Evolutionary conservation across 2,888 invertebrate species (phyloP).

Genomic region (Trisateles emortualis): DNA sequence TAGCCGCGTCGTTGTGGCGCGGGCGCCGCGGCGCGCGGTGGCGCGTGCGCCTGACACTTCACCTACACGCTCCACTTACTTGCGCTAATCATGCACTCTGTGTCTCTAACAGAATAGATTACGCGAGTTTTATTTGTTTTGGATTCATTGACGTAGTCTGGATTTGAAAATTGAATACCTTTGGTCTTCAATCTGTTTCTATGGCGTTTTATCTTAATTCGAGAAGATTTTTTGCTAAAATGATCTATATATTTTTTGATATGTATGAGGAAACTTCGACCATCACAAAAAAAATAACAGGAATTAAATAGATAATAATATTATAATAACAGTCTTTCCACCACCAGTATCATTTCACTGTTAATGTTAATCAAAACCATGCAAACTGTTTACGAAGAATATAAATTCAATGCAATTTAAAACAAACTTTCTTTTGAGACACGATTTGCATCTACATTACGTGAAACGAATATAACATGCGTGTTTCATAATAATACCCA

Average conservation of each 20-base stretch:
- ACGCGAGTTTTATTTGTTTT: not conserved
- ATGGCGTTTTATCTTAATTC: too few species aligned
- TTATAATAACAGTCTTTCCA: too few species aligned
- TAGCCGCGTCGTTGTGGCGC: slow-evolving; percentile 5
- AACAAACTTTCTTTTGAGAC: not conserved
- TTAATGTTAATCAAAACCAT: too few species aligned
- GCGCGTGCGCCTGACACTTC: slow-evolving; percentile 40
- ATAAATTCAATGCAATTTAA: not conserved
- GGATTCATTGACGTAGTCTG: too few species aligned
- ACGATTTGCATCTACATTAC: not conserved
- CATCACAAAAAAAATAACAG: too few species aligned
- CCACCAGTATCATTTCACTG: too few species aligned
- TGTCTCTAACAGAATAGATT: not conserved
- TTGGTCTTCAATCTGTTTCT: too few species aligned
- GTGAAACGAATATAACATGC: not conserved
- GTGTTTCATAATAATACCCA: not conserved
- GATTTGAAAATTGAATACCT: too few species aligned
- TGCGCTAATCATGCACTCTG: slow-evolving; percentile 28
- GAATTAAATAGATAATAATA: too few species aligned
- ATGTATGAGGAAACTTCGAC: too few species aligned
- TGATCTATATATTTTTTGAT: too few species aligned
- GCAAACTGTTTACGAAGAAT: not conserved
- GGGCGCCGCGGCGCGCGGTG: slow-evolving; percentile 29
- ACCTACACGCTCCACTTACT: slow-evolving; percentile 42
- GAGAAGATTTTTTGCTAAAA: too few species aligned